These are phyloP conservation scores for Mormyrops attenuatus DNA, from an alignment of 2,797 vertebrate species.

Conservation along the genomic window DNA sequence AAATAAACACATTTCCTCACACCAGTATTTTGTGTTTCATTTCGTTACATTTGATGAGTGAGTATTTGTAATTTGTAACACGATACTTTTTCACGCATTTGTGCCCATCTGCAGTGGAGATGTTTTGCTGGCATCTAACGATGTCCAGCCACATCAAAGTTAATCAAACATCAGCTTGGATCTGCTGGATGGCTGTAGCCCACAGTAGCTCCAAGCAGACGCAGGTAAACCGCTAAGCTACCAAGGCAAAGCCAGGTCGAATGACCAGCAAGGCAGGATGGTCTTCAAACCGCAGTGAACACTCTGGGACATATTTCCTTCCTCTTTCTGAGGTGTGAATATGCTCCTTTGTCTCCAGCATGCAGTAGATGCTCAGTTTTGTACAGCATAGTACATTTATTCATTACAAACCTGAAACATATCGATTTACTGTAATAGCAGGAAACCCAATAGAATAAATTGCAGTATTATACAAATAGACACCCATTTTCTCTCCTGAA, in stretches of 20 bases:
- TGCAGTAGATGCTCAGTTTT: not conserved
- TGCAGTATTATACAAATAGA: not conserved
- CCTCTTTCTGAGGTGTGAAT: not conserved
- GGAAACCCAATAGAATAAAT: not conserved
- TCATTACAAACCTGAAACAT: not conserved
- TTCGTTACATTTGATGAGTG: not conserved
- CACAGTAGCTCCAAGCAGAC: not conserved
- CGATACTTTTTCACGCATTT: not conserved
- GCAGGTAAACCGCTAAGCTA: not conserved
- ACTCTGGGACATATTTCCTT: not conserved
- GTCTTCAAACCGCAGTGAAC: not conserved
- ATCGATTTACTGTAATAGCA: not conserved
- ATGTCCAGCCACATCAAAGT: not conserved
- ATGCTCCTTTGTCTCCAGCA: not conserved
- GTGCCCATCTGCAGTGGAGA: not conserved
- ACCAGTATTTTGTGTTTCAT: not conserved
- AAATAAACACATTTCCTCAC: no score
- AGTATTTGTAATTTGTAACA: no score
- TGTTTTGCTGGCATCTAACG: not conserved
- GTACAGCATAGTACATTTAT: not conserved
- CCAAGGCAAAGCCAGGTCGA: not conserved
- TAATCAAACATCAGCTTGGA: not conserved
- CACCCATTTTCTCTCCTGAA: not conserved
- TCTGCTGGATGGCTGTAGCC: not conserved
- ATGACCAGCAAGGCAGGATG: not conserved